Base-by-base conservation (phyloP, 35 echinoderm and acorn worm genomes). In the Lytechinus pictus region DNA sequence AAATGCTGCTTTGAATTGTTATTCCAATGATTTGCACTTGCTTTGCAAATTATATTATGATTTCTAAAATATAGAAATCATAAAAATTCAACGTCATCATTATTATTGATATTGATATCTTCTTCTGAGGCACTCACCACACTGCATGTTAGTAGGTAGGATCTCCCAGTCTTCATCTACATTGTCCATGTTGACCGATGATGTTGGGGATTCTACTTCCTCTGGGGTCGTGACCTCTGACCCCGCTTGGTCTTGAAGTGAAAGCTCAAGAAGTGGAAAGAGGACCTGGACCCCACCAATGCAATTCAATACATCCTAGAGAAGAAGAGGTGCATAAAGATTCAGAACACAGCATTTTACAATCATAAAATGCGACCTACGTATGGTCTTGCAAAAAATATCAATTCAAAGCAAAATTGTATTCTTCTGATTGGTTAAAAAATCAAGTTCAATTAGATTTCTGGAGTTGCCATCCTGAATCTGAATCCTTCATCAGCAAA, bases 261-360 rank as follows among this genome's bases (percentile, higher is more conserved):
- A 96, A 53, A 99, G 89, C 89, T 99, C 98, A 13, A 99, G 95
- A n/a, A 99, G 95, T 5, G 98, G 98, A 57, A 99, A 99, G 4
- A 99, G 95, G 28, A 98, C 97, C 89, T 99, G 97, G 12, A 99
- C 94, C 9, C 98, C 98, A 61, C 98, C 98, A 52, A 99, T 99
- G 56, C 97, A 97, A 95, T 99, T 99, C 51, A 99, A 95, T 53
- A 99, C 97, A 57, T 99, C 98, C 98, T 99, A 94, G n/a, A 57
- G 57, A 55, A 91, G 27, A 87, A 87, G 28, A 52, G 4, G 94
- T 72, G 86, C 72, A 79, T 24, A 86, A 44, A 44, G 33, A 44
- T 44, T 44, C 33, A 1, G 33, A 44, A 44, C 33, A 44, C 33
- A 44, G 0, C 2, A 44, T 44, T 44, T 44, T 44, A 44, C 33